These are phyloP conservation scores for Protomyctophum bolini DNA, from an alignment of 2,113 vertebrate species.

Conservation along the genomic window DNA sequence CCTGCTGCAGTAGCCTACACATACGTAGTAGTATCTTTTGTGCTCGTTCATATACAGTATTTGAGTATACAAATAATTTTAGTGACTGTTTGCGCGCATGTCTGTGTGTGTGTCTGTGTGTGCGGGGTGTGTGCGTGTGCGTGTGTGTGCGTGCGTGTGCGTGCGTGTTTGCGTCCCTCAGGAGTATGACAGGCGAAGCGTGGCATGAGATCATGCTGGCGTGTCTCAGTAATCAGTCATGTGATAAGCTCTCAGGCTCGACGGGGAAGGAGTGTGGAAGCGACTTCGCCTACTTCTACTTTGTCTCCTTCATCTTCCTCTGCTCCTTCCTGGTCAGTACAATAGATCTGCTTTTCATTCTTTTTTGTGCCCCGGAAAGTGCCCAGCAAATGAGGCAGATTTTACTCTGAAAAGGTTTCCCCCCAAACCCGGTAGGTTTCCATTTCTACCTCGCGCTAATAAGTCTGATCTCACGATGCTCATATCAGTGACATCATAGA, in stretches of 20 bases:
- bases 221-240: conserved; percentile 86
- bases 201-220: conserved; percentile 99
- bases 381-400: no score
- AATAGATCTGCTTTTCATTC: no score
- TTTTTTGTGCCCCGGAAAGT: no score
- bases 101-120: neutral
- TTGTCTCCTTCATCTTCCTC: conserved; percentile 98
- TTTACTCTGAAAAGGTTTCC: no score
- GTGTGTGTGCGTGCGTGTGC: neutral
- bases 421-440: no score
- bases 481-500: no score
- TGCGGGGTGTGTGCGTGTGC: neutral
- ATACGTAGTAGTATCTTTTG: neutral
- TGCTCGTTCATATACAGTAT: neutral
- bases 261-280: conserved; percentile 89
- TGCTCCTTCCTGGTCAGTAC: conserved; percentile 96
- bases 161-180: conserved; percentile 54
- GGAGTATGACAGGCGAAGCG: conserved; percentile 96
- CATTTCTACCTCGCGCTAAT: no score
- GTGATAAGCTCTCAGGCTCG: conserved; percentile 81
- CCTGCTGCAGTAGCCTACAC: neutral
- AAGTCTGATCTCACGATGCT: no score
- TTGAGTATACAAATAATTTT: neutral
- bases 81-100: neutral
- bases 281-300: conserved; percentile 98